Evolutionary conservation across 2,888 invertebrate species (phyloP).

Genomic region (Cremastinae sp.): DNA sequence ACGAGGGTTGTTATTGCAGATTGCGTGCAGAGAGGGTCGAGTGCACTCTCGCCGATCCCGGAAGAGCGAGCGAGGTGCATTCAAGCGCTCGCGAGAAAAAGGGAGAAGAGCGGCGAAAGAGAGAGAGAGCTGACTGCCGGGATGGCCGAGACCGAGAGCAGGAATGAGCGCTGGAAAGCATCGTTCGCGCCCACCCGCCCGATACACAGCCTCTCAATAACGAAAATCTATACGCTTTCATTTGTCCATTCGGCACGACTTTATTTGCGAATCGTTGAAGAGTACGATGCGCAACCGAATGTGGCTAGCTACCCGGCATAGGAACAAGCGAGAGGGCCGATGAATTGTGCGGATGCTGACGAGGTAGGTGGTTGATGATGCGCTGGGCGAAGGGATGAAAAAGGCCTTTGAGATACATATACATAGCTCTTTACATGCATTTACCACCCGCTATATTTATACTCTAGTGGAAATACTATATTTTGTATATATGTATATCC

Average conservation of each 20-base stretch:
- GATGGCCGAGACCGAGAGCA: constrained; percentile 65
- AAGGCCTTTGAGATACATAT: constrained; percentile 30
- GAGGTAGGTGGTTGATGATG: constrained; percentile 41
- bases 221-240: constrained; percentile 77
- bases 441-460: too few relatives aligned
- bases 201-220: constrained; percentile 75
- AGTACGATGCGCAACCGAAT: constrained; percentile 65
- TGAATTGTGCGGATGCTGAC: constrained; percentile 47
- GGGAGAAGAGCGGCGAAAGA: constrained; percentile 23
- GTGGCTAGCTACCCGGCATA: constrained; percentile 50
- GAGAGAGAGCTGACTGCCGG: constrained; percentile 56
- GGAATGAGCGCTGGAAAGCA: constrained; percentile 42
- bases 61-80: too few relatives aligned
- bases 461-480: too few relatives aligned
- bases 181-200: constrained; percentile 55
- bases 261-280: constrained; percentile 73
- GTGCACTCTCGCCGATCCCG: constrained; percentile 73
- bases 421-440: too few relatives aligned
- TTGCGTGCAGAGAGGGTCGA: constrained; percentile 74
- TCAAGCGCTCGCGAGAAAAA: constrained; percentile 63
- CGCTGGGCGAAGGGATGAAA: constrained; percentile 31
- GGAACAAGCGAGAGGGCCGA: constrained; percentile 42
- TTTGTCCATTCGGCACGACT: constrained; percentile 74
- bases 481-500: neutral
- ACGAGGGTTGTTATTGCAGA: constrained; percentile 77